Percentiles rank a stretch among this genome's conserved stretches.
Evolutionary conservation across 2,797 vertebrate genomes (phyloP).

Genomic region (Sus cebifrons): DNA sequence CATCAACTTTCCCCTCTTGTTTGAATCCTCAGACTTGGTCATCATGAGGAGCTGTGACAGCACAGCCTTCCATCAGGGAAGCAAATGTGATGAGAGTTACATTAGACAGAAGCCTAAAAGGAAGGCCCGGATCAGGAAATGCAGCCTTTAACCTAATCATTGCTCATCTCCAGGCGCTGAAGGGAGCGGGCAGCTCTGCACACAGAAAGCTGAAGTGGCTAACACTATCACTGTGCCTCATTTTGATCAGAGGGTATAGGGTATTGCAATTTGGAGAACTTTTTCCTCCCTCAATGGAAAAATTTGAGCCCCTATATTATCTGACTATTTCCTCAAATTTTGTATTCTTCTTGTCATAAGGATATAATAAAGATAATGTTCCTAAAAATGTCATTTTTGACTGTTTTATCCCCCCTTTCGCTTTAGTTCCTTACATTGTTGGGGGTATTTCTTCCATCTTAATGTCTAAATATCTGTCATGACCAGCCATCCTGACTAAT

Average conservation of each 20-base stretch:
- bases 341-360: conserved; percentile 55
- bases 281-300: neutral
- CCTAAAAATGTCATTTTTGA: conserved; percentile 41
- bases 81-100: conserved; percentile 74
- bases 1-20: conserved; percentile 62
- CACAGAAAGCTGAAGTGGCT: neutral
- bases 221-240: accelerated
- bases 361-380: conserved; percentile 44
- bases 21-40: conserved; percentile 52
- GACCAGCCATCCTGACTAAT: neutral
- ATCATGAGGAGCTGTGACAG: conserved; percentile 67
- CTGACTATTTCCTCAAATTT: conserved; percentile 42
- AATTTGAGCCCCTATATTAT: conserved; percentile 24
- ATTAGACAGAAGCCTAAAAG: conserved; percentile 61
- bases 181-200: neutral
- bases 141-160: neutral
- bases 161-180: neutral
- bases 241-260: neutral
- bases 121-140: neutral
- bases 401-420: neutral
- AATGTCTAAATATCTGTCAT: conserved; percentile 40
- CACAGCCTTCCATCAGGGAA: conserved; percentile 41
- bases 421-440: conserved; percentile 23
- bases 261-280: neutral
- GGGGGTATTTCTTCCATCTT: conserved; percentile 18